Base-by-base conservation (phyloP, 2,888 invertebrate genomes). In the Conus canariensis region DNA sequence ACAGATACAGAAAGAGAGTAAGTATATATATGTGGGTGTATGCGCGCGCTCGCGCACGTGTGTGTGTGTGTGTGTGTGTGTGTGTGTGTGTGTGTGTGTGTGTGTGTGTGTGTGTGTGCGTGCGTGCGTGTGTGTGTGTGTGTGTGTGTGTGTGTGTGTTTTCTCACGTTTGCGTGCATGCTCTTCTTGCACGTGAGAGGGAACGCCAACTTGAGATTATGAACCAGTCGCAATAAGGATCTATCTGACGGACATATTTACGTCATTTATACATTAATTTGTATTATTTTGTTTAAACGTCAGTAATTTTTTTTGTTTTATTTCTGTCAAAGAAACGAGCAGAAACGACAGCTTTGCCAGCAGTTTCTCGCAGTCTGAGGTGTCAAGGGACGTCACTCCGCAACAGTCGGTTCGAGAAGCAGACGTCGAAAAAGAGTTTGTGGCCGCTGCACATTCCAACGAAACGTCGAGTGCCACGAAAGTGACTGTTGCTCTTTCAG, bases 351-450 rank as follows among this genome's bases (percentile, higher is more conserved):
- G 92, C 14, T 14, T 90, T 30, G 58, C 90, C 58, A 91, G 91
- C 25, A 91, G 91, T 45, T 19, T 87, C 70, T 16, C 87, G 7
- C 87, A 59, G 16, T 86, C 90, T 16, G 91, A 90, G 30, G 91
- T 91, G 64, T 90, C 88, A 1, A 30, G 89, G 9, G 92, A 90
- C 64, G 83, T 87, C 86, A 91, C 88, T 59, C 92, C 92, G n/a
- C 91, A 90, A 22, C 92, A 92, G 88, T 88, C 88, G 58, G 91
- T 93, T 16, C 93, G 94, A 88, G 92, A 70, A 70, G 70, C 70
- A 70, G 70, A 70, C 70, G 70, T 70, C 22, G 70, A 70, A 22
- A 70, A 70, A 22, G 70, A 70, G 70, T 82, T 22, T 9, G 67
- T 83, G 12, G 58, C 14, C 25, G 10, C 45, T n/a, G 25, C 25